Base-by-base conservation (phyloP, 2,888 invertebrate species). In the Drosophila mimetica region DNA sequence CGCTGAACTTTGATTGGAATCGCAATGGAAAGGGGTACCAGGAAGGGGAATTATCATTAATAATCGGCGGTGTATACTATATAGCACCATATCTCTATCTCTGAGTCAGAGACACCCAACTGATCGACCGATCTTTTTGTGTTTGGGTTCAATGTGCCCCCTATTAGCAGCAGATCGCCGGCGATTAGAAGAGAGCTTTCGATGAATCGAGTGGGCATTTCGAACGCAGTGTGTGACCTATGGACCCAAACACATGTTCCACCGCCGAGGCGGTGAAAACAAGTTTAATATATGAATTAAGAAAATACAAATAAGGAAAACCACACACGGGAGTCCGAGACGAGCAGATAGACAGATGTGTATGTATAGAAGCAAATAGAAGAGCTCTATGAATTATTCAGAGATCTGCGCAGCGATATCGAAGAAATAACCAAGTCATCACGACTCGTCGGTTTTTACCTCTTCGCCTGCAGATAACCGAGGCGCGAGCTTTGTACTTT, bases 161-260 rank as follows among this genome's bases (percentile, higher is more conserved):
- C 18, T 16, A 28, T 48, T 14, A 14, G 25, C 13, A 47, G 55
- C 13, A 47, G 55, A 41, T 70, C 30, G 70, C 28, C 39, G 46
- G 69, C 67, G 69, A 67, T 65, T 53, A 32, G 9, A 11, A 22
- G 37, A 30, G 28, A 59, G 44, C 14, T 44, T 44, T 44, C 9
- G 44, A 14, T 16, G 44, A 16, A 30, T 46, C 13, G 16, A 16
- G 25, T 30, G 16, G 30, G 8, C 11, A 30, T 9, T 5, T 36
- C 16, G 1, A 6, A 14, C 4, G 22, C 11, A 13, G 20, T 9
- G 32, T 66, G 61, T 74, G 81, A 82, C 88, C 81, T 82, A 82
- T 70, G 81, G 86, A 85, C 88, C 66, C 67, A 71, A 81, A 85
- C 88, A 81, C 88, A 86, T 85, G 81, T 74, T 80, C 52, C 47